Base-by-base conservation (phyloP, 2,113 vertebrate genomes). In the Melozone crissalis region DNA sequence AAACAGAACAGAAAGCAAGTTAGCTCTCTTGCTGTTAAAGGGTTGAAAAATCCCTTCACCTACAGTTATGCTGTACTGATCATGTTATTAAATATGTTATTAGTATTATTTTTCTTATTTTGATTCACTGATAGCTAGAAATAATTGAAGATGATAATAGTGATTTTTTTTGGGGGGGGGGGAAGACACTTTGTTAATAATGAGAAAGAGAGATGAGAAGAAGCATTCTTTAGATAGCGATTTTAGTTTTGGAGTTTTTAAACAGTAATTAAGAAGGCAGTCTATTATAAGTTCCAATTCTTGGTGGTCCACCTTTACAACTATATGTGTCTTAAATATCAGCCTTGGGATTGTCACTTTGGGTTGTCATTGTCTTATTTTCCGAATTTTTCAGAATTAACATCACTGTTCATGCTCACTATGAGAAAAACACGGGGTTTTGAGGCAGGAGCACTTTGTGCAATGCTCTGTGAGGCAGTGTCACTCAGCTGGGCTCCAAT, bases 401-500 rank as follows among this genome's bases (percentile, higher is more conserved):
- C 57, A 28, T n/a, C n/a, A n/a, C n/a, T n/a, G n/a, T 55, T 27
- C 51, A 72, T 11, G 2, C 41, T 46, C 39, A 2, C 44, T 22
- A 9, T 7, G 22, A 51, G 37, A 33, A 5, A 19, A 43, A 17
- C 51, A 1, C 31, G 0, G 9, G 13, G 11, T 2, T 30, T 57
- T 26, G 52, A 13, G 52, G 41, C 68, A 81, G 46, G 20, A 88
- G 2, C 19, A 4, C 9, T 24, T 18, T 20, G 52, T 35, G 9
- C 28, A 10, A 52, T 47, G 55, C 37, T 8, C 72, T 27, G n/a
- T 7, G 9, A 37, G 73, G 35, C 37, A 33, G 54, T 4, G 13
- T 8, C 55, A 10, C 6, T 5, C 23, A 2, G 21, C 0, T 2
- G 0, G 0, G 24, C 4, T 13, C 46, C 4, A 11, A 54, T 0